Base-by-base conservation (phyloP, 2,113 vertebrate species). In the Syngnathus floridae region DNA sequence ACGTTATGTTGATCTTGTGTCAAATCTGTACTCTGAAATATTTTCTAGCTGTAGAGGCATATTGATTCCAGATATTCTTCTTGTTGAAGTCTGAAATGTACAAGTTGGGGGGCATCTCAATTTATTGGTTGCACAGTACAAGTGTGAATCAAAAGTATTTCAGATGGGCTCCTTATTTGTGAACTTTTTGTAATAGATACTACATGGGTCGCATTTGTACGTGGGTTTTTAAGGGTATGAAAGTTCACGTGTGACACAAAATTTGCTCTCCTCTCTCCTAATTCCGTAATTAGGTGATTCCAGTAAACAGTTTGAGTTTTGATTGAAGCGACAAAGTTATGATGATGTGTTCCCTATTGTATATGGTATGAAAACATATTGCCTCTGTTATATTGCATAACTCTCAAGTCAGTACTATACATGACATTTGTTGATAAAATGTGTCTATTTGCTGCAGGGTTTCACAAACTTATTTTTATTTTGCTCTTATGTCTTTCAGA, bases 401-500 rank as follows among this genome's bases (percentile, higher is more conserved):
- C 43, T 13, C 3, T 13, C 43, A 45, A 45, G 14, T 14, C 43
- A 16, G 4, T 1, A 45, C 13, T 31, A 31, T 31, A 45, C 45
- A 46, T 46, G 45, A 17, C 5, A 14, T 46, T 46, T 16, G 13
- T 14, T 45, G 43, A 5, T 16, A 46, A 46, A 17, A 51, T 51
- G 48, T 51, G 48, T 51, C 19, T 48, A 60, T 66, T 71, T 64
- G 70, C 76, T 77, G 48, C 43, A 56, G 75, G 83, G 74, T 80
- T 71, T 59, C 38, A 60, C 76, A 79, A 87, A 86, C 82, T 86
- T 87, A 90, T 66, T 73, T 37, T 69, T 84, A 82, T 80, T 66
- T 67, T 59, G 77, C 58, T 88, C 90, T 84, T 86, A 77, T 90
- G 81, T 90, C 81, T 87, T 90, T 64, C 91, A 99, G 96, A 99